phyloP scores from a whole-genome alignment of 2,113 vertebrate species.

The Pipa parva region DNA sequence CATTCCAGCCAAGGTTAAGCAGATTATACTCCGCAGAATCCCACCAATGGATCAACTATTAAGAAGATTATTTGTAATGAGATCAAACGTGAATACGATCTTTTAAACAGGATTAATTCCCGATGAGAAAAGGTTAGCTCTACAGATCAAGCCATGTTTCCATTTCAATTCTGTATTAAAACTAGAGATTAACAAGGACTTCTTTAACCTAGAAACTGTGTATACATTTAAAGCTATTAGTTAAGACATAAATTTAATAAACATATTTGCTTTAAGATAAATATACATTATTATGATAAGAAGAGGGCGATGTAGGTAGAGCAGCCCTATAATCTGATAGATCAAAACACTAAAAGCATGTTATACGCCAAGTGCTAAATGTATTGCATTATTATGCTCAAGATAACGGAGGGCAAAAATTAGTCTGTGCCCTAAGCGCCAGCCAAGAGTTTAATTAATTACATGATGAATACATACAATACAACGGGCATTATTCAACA shows the following conservation, averaged over 20 bases:
- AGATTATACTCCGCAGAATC: slow-evolving; percentile 29
- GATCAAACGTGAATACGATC: slow-evolving; percentile 26
- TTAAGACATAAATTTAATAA: neutral
- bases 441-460: too few species aligned
- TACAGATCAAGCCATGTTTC: slow-evolving; percentile 25
- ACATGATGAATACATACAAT: too few species aligned
- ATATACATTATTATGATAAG: too few species aligned
- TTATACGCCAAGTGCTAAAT: too few species aligned
- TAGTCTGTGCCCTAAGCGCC: too few species aligned
- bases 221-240: neutral
- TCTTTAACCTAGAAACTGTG: neutral
- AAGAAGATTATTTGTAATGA: slow-evolving; percentile 41
- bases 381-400: too few species aligned
- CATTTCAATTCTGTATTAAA: slow-evolving; percentile 1
- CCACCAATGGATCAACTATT: slow-evolving; percentile 40
- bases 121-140: slow-evolving; percentile 29
- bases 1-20: slow-evolving; percentile 31
- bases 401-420: too few species aligned
- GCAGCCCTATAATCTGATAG: too few species aligned
- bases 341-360: too few species aligned
- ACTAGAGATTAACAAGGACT: neutral
- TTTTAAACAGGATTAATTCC: slow-evolving; percentile 34
- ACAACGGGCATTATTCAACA: too few species aligned
- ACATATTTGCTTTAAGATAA: too few species aligned
- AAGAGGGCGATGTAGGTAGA: too few species aligned